Base-by-base conservation (phyloP, 1,140 invertebrate species). In the Maconellicoccus hirsutus region DNA sequence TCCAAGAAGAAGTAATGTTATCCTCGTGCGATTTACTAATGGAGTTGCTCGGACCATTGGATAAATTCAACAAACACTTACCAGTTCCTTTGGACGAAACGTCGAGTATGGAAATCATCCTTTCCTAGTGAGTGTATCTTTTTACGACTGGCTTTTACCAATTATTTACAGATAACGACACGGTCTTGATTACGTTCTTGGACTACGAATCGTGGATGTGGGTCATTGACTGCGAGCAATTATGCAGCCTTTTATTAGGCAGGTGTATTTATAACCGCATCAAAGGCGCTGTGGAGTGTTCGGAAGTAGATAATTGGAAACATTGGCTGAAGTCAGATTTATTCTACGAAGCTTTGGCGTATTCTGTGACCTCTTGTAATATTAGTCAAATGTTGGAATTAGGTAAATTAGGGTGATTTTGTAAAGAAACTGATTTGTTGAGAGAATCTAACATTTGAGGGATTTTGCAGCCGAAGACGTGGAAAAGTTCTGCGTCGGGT, bases 221-320 rank as follows among this genome's bases (percentile, higher is more conserved):
- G 86, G 77, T 86, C 72, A 76, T 87, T 19, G 86, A 87, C 77
- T 76, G 86, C 74, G 84, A 87, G 76, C 77, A 84, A 74, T 81
- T 83, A 0, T 85, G 83, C 76, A 81, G 83, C 29, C 77, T 86
- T 33, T 77, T 88, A 71, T 81, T 87, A 70, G 86, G 86, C 16
- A 79, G 84, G 39, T 84, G 84, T 75, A 78, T 88, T 27, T 83
- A 84, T 1, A 82, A 81, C 16, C 61, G 61, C 8, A 66, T 66
- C 16, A 26, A 25, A 26, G 61, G 61, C 4, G 16, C 6, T 23
- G 19, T 66, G 1, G 61, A 66, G 6, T 66, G 25, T 25, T 22
- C 4, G 2, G 61, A 66, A 16, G 25, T 66, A 3, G 25, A 66
- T 25, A 22, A 66, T 4, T 66, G 61, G 61, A 66, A 66, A 25